Evolutionary conservation across 2,113 vertebrate species (phyloP).

Genomic region (Myodes glareolus): DNA sequence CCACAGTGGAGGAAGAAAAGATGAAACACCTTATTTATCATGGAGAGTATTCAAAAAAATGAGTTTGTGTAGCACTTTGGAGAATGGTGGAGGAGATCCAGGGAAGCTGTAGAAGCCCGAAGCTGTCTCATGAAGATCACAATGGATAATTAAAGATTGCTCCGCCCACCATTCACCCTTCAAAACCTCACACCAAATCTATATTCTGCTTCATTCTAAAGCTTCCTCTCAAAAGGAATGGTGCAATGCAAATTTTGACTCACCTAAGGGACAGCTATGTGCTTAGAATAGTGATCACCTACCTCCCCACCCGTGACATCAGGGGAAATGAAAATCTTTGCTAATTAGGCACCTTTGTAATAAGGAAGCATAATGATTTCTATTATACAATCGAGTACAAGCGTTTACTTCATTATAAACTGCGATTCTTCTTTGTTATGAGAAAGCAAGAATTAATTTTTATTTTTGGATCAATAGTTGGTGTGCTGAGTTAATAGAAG

Average conservation of each 20-base stretch:
- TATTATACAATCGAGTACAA: constrained; percentile 79
- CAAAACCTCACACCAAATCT: constrained; percentile 62
- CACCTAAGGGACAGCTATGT: constrained; percentile 83
- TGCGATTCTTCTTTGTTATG: constrained; percentile 77
- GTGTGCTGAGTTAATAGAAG: constrained; percentile 83
- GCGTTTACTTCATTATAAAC: constrained; percentile 78
- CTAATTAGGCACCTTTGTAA: constrained; percentile 86
- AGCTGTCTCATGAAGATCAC: constrained; percentile 40
- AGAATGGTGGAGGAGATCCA: constrained; percentile 25
- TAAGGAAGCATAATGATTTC: constrained; percentile 84
- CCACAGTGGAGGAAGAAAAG: background rate
- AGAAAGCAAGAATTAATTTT: constrained; percentile 81
- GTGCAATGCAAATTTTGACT: constrained; percentile 86
- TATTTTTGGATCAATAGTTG: constrained; percentile 87
- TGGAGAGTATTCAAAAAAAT: constrained; percentile 53
- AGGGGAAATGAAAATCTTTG: constrained; percentile 85
- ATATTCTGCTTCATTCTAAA: constrained; percentile 77
- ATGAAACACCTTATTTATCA: constrained; percentile 17
- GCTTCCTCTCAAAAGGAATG: constrained; percentile 82
- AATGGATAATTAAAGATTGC: constrained; percentile 37
- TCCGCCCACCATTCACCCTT: background rate
- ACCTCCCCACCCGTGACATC: constrained; percentile 65
- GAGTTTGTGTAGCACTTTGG: constrained; percentile 58
- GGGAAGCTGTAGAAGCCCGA: constrained; percentile 56
- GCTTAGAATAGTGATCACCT: constrained; percentile 85